phyloP scores from a whole-genome alignment of 2,888 invertebrate genomes.

The Drosophila austrosaltans region DNA sequence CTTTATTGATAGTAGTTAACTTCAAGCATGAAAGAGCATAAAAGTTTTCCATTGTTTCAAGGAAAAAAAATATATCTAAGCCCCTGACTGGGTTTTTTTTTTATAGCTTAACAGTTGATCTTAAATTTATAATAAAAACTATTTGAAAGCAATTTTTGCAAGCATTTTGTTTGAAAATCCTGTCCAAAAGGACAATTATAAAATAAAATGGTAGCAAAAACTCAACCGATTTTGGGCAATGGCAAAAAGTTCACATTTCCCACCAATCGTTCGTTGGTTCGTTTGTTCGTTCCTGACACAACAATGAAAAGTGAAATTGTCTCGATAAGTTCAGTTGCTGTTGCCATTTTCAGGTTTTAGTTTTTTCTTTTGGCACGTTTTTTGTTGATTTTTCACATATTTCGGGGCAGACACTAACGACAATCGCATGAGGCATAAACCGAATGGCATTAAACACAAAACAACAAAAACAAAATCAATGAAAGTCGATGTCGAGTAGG shows the following conservation, averaged over 20 bases:
- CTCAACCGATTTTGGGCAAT: neutral
- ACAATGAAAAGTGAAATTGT: constrained; percentile 21
- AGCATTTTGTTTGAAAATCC: too few species aligned
- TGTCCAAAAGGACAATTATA: too few species aligned
- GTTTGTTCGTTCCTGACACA: constrained; percentile 14
- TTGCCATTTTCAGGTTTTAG: constrained; percentile 60
- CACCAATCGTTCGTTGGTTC: constrained; percentile 9
- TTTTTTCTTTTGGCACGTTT: constrained; percentile 33
- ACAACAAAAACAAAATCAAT: constrained; percentile 13
- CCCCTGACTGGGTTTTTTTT: too few species aligned
- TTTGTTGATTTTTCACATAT: constrained; percentile 66
- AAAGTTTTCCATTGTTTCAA: too few species aligned
- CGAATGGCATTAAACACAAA: neutral
- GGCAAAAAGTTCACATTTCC: neutral
- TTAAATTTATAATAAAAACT: too few species aligned
- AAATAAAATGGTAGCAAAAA: neutral
- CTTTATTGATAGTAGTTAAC: too few species aligned
- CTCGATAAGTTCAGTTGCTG: constrained; percentile 13
- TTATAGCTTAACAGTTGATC: too few species aligned
- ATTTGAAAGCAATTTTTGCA: too few species aligned
- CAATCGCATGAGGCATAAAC: constrained; percentile 9
- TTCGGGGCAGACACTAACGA: constrained; percentile 68
- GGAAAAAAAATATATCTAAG: too few species aligned
- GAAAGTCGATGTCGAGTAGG: constrained; percentile 14
- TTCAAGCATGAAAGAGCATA: too few species aligned